Evolutionary conservation across 92 coral and sea anemone genomes (phyloP), one percentile per base, ranked within the genome.

Genomic region (Porites rus): DNA sequence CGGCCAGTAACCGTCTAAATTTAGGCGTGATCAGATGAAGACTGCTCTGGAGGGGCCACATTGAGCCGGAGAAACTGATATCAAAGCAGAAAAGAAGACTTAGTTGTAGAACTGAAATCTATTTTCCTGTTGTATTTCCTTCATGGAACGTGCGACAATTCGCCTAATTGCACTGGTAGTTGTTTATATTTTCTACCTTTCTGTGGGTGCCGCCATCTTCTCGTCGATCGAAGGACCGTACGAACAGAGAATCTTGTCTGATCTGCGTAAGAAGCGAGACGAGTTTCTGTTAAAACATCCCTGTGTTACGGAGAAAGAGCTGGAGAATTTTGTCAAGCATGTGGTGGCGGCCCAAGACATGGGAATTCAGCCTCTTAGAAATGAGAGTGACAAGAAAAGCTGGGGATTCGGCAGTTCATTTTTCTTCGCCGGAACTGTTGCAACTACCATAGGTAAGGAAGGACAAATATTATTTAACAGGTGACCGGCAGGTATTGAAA

Each of bases 331-430:
- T 74, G 90, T 97, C 50, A 78, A 86, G 25, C 92, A 82, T 4
- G 95, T 97, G 5, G 90, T 97, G 54, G 77, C 90, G 50, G 99
- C 98, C 50, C 88, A 92, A n/a, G 94, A 93, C 6, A 94, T 93
- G 77, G 99, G 99, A 22, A 88, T 97, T 6, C 86, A 88, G 20
- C 97, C 97, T 14, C 80, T 97, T 1, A 72, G 88, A 20, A 95
- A 97, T 75, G 93, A 87, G 12, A 93, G 93, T 51, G 91, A 91
- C 64, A 88, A 88, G 59, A 94, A 94, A 10, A 95, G 91, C 67
- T 97, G 99, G 99, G 95, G 94, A 54, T 97, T 95, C 73, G 99
- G 97, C 2, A 94, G 98, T 63, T 97, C 99, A 20, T 93, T 97
- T 56, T 93, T 97, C 91, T 97, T 95, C 86, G 95, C 99, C 5